Conservation (phyloP, 1,140 invertebrate species). For the Ericerus pela region DNA sequence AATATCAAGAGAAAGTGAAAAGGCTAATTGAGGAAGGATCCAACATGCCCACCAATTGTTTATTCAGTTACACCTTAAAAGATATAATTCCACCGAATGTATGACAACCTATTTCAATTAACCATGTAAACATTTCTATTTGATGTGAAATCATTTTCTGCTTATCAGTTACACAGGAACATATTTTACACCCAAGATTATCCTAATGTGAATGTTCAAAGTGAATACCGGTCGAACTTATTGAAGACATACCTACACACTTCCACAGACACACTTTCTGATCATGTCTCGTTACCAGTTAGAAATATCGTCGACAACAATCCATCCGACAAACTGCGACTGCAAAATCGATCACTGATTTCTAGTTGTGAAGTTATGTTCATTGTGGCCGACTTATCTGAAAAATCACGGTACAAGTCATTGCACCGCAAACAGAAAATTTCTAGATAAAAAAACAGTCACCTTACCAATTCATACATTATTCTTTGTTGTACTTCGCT, state of each 20-base stretch:
- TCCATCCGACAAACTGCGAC: background rate
- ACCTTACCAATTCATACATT: too few relatives aligned
- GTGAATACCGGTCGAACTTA: background rate
- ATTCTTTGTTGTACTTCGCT: too few relatives aligned
- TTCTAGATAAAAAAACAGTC: too few relatives aligned
- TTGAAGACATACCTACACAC: too few relatives aligned
- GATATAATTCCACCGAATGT: background rate
- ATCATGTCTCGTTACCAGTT: background rate
- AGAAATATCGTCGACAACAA: background rate
- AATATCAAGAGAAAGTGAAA: background rate
- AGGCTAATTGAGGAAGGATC: background rate
- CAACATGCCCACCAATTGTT: background rate
- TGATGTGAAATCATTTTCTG: too few relatives aligned
- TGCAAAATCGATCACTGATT: background rate
- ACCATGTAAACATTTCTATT: too few relatives aligned
- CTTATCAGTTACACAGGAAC: background rate
- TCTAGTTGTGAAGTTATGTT: background rate
- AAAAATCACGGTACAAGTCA: background rate
- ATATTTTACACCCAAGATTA: background rate
- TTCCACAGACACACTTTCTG: background rate
- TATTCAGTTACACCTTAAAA: background rate
- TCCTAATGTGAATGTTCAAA: background rate
- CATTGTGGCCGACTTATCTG: background rate
- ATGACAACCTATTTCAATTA: too few relatives aligned
- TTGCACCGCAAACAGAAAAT: too few relatives aligned